Base-by-base conservation (phyloP, 2,113 vertebrate species). In the Thalassoma bifasciatum region DNA sequence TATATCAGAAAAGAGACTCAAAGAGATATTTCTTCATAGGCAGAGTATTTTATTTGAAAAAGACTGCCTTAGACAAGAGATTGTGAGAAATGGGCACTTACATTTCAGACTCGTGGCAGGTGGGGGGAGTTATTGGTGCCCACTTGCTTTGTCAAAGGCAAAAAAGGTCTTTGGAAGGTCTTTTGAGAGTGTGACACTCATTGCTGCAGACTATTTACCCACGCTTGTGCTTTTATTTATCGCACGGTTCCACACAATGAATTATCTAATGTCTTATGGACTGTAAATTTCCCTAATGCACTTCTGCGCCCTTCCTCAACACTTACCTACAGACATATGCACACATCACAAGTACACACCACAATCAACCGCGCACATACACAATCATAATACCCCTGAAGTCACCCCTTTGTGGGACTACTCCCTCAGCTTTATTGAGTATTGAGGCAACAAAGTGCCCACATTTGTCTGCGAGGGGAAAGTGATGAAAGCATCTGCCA, bases 201-300 rank as follows among this genome's bases (percentile, higher is more conserved):
- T 79, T 82, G 85, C 86, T 53, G 75, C 64, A 67, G 83, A 89
- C 85, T 93, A 91, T 92, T 93, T 92, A 92, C 89, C 84, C 73
- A 78, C 72, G 50, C 87, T 79, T 75, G 78, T 76, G 78, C 86
- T 87, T 87, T 94, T 92, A 93, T 94, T 94, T 93, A 93, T 90
- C 62, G 81, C 83, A 59, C 50, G 38, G 90, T 91, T 93, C 82
- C 86, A 90, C 82, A 82, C 84, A 81, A 86, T 93, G 82, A 92
- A 94, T 92, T 93, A 91, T 88, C 89, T 90, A 88, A 91, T 90
- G 91, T 91, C 89, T 90, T 93, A 90, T 84, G 86, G 89, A 88
- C 82, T 86, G 87, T 94, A 94, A 93, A 94, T 94, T 92, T 93
- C 87, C 84, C 88, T 90, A 91, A 93, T 94, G 89, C 86, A 89